phyloP scores from a whole-genome alignment of 1,140 invertebrate species.

The Hirudo medicinalis region DNA sequence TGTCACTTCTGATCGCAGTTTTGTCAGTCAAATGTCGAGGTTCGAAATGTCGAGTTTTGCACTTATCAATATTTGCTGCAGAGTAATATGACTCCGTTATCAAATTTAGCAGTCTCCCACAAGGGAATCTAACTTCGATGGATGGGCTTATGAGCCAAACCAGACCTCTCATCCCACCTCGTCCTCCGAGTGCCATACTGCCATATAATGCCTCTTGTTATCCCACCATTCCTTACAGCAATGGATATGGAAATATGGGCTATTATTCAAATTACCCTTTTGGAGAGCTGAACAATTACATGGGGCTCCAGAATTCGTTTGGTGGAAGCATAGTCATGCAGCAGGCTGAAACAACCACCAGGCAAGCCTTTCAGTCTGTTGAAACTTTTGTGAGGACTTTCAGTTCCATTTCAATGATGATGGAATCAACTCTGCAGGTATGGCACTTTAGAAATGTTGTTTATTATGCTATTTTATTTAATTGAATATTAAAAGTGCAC shows the following conservation, averaged over 20 bases:
- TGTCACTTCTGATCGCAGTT: slow-evolving; percentile 20
- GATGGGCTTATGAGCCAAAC: no score
- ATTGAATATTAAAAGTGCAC: neutral
- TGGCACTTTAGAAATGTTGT: neutral
- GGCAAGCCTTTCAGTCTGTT: slow-evolving; percentile 82
- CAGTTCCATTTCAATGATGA: slow-evolving; percentile 82
- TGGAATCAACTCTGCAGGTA: slow-evolving; percentile 78
- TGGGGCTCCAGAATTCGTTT: slow-evolving; percentile 29
- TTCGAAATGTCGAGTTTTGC: slow-evolving; percentile 1
- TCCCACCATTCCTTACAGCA: no score
- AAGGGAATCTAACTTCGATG: no score
- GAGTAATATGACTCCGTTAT: no score
- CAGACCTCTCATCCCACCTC: no score
- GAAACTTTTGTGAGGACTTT: slow-evolving; percentile 81
- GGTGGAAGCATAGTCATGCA: slow-evolving; percentile 57
- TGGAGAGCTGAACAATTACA: slow-evolving; percentile 30
- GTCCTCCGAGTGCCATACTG: no score
- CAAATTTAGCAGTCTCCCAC: no score
- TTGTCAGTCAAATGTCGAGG: slow-evolving; percentile 31
- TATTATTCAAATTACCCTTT: slow-evolving; percentile 22
- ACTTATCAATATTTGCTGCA: no score
- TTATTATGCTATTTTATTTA: neutral
- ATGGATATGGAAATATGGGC: slow-evolving; percentile 10
- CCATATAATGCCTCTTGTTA: no score
- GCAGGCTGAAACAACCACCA: slow-evolving; percentile 73